These are phyloP conservation scores for Luehdorfia chinensis DNA, from an alignment of 1,140 invertebrate species.

Conservation along the genomic window DNA sequence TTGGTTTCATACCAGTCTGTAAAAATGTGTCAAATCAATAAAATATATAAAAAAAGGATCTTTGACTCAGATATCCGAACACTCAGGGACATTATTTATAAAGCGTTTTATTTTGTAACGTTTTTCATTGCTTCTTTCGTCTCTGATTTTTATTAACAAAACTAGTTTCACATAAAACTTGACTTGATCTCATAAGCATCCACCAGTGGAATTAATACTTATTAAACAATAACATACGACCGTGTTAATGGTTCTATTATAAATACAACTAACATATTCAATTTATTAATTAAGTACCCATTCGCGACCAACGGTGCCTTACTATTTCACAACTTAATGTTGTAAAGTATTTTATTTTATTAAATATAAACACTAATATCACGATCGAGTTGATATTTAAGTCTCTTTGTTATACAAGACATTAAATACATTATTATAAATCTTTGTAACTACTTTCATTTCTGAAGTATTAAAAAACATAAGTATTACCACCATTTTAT, in stretches of 20 bases:
- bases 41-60: too few species aligned
- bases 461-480: conserved; percentile 2
- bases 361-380: background rate
- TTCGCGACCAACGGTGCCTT: conserved; percentile 60
- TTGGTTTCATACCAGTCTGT: background rate
- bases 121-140: too few species aligned
- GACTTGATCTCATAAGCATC: conserved; percentile 69
- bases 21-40: conserved; percentile 2
- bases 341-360: conserved; percentile 25
- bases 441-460: background rate
- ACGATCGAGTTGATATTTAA: too few species aligned
- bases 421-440: too few species aligned
- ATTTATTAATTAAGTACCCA: conserved; percentile 33
- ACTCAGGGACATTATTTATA: too few species aligned
- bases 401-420: too few species aligned
- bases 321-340: conserved; percentile 35
- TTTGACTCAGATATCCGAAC: too few species aligned
- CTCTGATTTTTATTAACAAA: background rate
- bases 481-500: conserved; percentile 8
- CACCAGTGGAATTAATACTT: conserved; percentile 56
- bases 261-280: conserved; percentile 23
- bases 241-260: conserved; percentile 40
- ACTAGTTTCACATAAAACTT: conserved; percentile 36
- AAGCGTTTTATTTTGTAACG: too few species aligned
- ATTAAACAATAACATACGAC: conserved; percentile 36